Conservation (phyloP, 2,113 vertebrate genomes). For the Lepus timidus region DNA sequence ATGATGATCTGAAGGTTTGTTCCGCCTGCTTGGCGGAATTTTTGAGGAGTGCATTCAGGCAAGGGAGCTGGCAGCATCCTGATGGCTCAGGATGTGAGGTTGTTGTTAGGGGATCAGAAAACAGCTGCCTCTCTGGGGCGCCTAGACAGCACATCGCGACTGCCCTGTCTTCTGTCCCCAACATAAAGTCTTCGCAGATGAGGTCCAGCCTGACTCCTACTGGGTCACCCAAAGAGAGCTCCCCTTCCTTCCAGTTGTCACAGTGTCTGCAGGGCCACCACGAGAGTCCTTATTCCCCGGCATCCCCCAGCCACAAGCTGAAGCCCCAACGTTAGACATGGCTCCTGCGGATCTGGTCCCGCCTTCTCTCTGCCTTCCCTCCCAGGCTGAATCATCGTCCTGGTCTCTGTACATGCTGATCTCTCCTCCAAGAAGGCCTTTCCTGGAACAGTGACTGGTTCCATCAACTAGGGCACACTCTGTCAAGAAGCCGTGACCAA, state of each 20-base stretch:
- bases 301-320: neutral
- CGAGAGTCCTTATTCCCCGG: neutral
- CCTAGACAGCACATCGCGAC: neutral
- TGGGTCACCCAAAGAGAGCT: neutral
- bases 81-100: neutral
- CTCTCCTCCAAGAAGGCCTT: neutral
- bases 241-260: neutral
- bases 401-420: neutral
- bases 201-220: neutral
- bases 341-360: rapidly evolving
- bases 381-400: neutral
- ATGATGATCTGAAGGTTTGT: neutral
- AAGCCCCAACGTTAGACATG: neutral
- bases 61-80: neutral
- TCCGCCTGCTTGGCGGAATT: neutral
- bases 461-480: neutral
- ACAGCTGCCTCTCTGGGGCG: neutral
- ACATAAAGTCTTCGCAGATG: neutral
- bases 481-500: neutral
- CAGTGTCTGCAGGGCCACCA: neutral
- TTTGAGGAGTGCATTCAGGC: neutral
- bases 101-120: neutral
- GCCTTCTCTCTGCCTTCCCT: neutral
- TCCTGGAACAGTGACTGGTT: neutral
- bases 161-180: neutral